Percentiles rank a stretch among this genome's conserved stretches.
Conservation (phyloP, 2,113 vertebrate genomes). For the Cyanoderma ruficeps region DNA sequence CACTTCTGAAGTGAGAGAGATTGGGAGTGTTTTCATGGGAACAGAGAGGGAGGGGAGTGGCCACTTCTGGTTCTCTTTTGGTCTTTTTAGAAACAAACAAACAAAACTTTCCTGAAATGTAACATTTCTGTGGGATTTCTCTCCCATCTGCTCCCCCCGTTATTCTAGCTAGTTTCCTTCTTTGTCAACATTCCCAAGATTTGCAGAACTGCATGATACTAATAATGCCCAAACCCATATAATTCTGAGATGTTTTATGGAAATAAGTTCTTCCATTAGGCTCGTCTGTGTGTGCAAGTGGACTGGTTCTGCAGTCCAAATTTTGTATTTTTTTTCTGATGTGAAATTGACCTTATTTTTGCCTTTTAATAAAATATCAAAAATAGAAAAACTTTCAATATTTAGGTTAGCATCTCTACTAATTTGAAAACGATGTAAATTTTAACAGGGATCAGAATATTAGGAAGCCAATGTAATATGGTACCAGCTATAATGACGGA, state of each 20-base stretch:
- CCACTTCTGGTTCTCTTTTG: neutral
- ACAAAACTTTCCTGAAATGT: neutral
- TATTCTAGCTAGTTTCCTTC: neutral
- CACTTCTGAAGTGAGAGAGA: neutral
- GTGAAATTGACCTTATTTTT: neutral
- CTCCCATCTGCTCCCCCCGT: fast-evolving
- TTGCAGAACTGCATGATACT: neutral
- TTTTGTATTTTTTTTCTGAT: neutral
- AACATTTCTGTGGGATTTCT: neutral
- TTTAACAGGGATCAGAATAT: neutral
- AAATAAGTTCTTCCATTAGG: neutral
- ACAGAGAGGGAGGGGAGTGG: neutral
- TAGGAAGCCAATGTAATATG: neutral
- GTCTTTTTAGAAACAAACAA: neutral
- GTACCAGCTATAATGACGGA: neutral
- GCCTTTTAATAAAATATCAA: neutral
- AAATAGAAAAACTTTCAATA: neutral
- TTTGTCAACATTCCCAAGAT: neutral
- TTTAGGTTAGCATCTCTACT: neutral
- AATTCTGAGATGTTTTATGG: neutral
- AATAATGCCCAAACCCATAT: neutral
- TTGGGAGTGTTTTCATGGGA: neutral
- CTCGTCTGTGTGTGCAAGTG: neutral
- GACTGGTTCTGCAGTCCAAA: neutral
- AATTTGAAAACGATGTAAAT: neutral